These are phyloP conservation scores for Chrysodeixis includens DNA, from an alignment of 2,888 invertebrate species.

Conservation along the genomic window DNA sequence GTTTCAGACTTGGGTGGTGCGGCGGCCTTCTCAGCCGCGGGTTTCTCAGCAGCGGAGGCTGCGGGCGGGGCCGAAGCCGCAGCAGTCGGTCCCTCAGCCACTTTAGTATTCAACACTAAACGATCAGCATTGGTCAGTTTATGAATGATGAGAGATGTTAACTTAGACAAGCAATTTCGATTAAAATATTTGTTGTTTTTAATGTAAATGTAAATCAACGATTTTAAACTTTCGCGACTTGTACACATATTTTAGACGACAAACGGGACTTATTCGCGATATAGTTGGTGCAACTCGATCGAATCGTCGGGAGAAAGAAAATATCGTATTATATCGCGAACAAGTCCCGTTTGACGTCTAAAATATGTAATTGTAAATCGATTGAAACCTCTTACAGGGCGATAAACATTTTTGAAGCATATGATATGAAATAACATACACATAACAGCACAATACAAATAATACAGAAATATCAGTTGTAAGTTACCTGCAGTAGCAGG, in stretches of 20 bases:
- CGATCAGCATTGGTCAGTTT: constrained; percentile 55
- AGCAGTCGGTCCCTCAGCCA: constrained; percentile 55
- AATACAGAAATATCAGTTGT: constrained; percentile 11
- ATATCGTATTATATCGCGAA: too few relatives aligned
- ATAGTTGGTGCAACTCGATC: too few relatives aligned
- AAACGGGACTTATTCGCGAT: too few relatives aligned
- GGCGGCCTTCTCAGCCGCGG: constrained; percentile 26
- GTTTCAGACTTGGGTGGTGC: constrained; percentile 31
- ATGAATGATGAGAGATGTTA: constrained; percentile 29
- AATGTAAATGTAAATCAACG: too few relatives aligned
- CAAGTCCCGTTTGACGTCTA: too few relatives aligned
- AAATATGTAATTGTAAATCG: not conserved
- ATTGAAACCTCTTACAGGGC: not conserved
- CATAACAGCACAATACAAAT: not conserved
- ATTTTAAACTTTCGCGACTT: too few relatives aligned
- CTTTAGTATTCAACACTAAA: constrained; percentile 82
- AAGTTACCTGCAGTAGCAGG: constrained; percentile 77
- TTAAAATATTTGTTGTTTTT: too few relatives aligned
- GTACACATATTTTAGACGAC: too few relatives aligned
- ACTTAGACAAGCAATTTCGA: too few relatives aligned
- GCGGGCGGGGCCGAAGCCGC: constrained; percentile 5
- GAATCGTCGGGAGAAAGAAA: too few relatives aligned
- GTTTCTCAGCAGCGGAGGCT: constrained; percentile 26
- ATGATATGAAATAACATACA: not conserved
- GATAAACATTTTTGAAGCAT: not conserved